A percentile compares a stretch with the other conserved stretches of the same genome.
phyloP scores from a whole-genome alignment of 2,888 invertebrate genomes.

The Rhagium mordax region DNA sequence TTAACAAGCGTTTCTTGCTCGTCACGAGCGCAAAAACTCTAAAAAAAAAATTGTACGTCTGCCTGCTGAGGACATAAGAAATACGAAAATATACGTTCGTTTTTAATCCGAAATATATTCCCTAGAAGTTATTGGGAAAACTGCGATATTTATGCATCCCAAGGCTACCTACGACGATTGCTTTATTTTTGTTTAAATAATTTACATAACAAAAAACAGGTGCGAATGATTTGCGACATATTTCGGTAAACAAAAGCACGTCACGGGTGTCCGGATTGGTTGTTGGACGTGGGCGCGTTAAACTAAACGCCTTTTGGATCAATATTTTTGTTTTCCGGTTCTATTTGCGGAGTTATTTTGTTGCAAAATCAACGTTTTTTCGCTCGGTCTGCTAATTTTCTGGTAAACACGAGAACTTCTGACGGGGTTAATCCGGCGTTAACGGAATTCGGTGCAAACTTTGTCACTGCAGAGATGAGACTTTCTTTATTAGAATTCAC shows the following conservation, averaged over 20 bases:
- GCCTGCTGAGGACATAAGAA: too few species aligned
- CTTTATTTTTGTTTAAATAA: neutral
- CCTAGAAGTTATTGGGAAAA: too few species aligned
- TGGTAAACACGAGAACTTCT: neutral
- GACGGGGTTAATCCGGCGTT: neutral
- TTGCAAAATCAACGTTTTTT: too few species aligned
- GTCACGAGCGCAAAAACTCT: too few species aligned
- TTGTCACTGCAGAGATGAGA: neutral
- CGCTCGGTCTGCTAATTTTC: neutral
- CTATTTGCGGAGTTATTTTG: too few species aligned
- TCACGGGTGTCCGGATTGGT: neutral
- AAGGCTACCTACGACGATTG: too few species aligned
- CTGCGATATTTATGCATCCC: too few species aligned
- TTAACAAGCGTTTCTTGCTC: too few species aligned
- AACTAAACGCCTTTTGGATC: neutral
- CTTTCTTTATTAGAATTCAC: neutral
- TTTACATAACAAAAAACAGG: neutral
- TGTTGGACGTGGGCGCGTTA: neutral
- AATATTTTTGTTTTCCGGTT: neutral
- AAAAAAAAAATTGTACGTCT: too few species aligned
- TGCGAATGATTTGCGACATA: neutral
- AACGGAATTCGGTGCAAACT: neutral
- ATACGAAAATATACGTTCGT: too few species aligned
- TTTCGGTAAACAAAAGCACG: neutral
- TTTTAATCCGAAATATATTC: too few species aligned